Base-by-base conservation (phyloP, 2,797 vertebrate genomes). In the Cyclopterus lumpus region DNA sequence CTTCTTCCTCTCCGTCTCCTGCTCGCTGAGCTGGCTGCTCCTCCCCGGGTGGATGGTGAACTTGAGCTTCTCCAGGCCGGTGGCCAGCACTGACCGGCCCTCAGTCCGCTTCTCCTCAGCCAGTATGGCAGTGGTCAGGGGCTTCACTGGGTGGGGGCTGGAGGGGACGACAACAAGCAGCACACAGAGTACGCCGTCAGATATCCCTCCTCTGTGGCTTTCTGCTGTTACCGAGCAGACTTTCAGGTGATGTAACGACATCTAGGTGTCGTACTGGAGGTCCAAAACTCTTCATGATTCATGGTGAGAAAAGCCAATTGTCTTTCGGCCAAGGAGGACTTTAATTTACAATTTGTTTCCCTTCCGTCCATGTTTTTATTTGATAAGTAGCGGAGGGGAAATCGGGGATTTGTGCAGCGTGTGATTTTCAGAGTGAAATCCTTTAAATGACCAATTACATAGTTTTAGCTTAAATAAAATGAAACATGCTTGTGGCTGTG, bases 111-210 rank as follows among this genome's bases (percentile, higher is more conserved):
- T 96, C 86, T 97, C 96, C 0, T 94, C 86, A 20, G 86, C 71
- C 76, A 10, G 75, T 4, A 28, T 64, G 89, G 88, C 92, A 3
- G 96, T 87, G 5, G 92, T 97, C 90, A 99, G 95, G 71, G 98
- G 97, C 91, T 96, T 99, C 94, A 99, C 97, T 0, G 92, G 96
- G 81, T 99, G 97, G n/a, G 97, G 98, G 84, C 98, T 99, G 89
- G 0, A 72, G 68, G 65, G 30, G 54, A 67, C 5, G 26, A 73
- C 38, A 22, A 64, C 46, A 40, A 60, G 4, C 30, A 20, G 40
- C 32, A 61, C 22, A 36, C 16, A 61, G 24, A 40, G 14, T 10
- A 26, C 5, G n/a, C n/a, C n/a, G 75, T 86, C 63, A 89, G 60
- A 7, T 18, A 4, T 24, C 3, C 8, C 26, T 30, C 9, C n/a